Conservation (phyloP, 1,140 invertebrate genomes). For the Cylas formicarius region DNA sequence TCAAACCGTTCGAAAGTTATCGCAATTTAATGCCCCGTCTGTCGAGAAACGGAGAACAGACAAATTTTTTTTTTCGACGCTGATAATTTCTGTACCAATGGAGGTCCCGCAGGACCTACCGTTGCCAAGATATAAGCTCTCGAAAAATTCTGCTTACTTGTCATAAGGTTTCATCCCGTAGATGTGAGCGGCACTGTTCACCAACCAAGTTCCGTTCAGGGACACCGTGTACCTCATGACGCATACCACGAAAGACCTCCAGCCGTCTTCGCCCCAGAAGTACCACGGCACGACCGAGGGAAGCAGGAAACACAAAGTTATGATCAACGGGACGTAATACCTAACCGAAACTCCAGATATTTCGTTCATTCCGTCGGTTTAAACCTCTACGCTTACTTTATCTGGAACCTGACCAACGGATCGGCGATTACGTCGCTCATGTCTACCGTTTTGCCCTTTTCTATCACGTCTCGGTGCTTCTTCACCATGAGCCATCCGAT, state of each 20-base stretch:
- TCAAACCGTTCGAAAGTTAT: too few species aligned
- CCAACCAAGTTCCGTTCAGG: constrained; percentile 69
- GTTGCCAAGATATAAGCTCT: too few species aligned
- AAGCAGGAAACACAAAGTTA: constrained; percentile 63
- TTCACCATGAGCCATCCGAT: constrained; percentile 84
- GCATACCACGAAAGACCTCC: constrained; percentile 45
- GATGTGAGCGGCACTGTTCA: constrained; percentile 72
- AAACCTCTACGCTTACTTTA: constrained; percentile 41
- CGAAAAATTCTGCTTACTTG: constrained; percentile 54
- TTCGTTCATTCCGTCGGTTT: neutral
- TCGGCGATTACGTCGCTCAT: constrained; percentile 72
- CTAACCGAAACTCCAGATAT: constrained; percentile 42
- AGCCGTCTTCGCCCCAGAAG: constrained; percentile 46
- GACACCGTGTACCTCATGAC: constrained; percentile 55
- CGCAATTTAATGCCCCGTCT: too few species aligned
- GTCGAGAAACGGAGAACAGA: too few species aligned
- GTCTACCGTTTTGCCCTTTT: constrained; percentile 71
- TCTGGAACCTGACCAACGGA: constrained; percentile 60
- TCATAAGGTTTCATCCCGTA: constrained; percentile 70
- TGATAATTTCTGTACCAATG: too few species aligned
- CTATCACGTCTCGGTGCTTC: constrained; percentile 78
- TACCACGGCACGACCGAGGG: constrained; percentile 66
- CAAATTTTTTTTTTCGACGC: too few species aligned
- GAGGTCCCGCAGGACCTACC: too few species aligned
- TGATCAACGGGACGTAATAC: constrained; percentile 63